phyloP scores from a whole-genome alignment of 2,797 vertebrate species.

The Spinibarbus caldwelli region DNA sequence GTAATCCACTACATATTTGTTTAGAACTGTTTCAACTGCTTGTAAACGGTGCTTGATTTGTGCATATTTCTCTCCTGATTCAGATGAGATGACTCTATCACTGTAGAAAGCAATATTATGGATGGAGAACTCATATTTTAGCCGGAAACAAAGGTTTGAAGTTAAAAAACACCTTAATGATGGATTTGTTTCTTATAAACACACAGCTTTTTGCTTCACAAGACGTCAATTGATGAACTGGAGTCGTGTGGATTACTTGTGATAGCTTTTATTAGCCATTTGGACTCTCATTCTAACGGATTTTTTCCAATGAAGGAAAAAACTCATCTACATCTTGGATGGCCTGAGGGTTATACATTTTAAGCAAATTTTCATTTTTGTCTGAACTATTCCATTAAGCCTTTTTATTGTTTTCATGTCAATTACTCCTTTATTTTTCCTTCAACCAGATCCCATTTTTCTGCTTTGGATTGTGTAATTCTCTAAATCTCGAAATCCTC shows the following conservation, averaged over 20 bases:
- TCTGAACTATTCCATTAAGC: neutral
- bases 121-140: no score
- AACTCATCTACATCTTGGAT: neutral
- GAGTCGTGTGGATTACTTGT: neutral
- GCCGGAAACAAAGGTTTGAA: neutral
- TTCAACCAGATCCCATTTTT: neutral
- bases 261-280: neutral
- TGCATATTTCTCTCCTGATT: neutral
- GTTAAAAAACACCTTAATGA: neutral
- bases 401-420: neutral
- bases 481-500: neutral
- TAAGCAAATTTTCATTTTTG: neutral
- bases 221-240: neutral
- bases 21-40: neutral
- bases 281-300: neutral
- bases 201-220: neutral
- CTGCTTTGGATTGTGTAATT: neutral
- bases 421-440: neutral
- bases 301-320: neutral
- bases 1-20: neutral
- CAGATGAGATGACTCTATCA: neutral
- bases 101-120: neutral
- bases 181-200: neutral
- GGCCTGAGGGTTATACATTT: neutral
- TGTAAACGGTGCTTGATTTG: neutral